phyloP scores from a whole-genome alignment of 2,113 vertebrate species.

The Nycticebus coucang region DNA sequence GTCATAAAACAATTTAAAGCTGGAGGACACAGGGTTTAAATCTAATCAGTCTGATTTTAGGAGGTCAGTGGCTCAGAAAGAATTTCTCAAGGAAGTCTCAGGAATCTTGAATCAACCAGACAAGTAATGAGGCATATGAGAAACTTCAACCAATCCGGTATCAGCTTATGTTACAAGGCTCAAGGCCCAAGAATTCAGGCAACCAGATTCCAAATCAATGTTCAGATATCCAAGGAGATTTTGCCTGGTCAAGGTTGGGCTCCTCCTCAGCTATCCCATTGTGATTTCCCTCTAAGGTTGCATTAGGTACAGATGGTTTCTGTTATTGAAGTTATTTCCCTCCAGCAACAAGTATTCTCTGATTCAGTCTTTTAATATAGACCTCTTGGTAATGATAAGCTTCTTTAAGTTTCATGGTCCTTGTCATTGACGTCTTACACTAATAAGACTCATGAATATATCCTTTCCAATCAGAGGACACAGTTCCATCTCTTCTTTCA shows the following conservation, averaged over 20 bases:
- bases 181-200: not conserved
- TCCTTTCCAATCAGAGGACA: not conserved
- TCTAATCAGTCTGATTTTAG: not conserved
- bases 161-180: not conserved
- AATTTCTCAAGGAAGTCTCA: not conserved
- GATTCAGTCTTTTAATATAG: not conserved
- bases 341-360: not conserved
- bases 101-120: not conserved
- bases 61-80: not conserved
- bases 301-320: not conserved
- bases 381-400: not conserved
- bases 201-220: not conserved
- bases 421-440: not conserved
- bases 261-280: not conserved
- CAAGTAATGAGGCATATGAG: not conserved
- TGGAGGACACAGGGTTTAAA: not conserved
- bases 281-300: not conserved
- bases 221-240: not conserved
- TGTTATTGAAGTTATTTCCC: not conserved
- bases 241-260: too few relatives aligned
- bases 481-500: not conserved
- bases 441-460: not conserved
- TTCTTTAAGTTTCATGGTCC: not conserved
- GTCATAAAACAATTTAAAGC: not conserved
- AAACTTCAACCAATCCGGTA: not conserved